Evolutionary conservation across 2,888 invertebrate species (phyloP).

Genomic region (Thymelicus sylvestris): DNA sequence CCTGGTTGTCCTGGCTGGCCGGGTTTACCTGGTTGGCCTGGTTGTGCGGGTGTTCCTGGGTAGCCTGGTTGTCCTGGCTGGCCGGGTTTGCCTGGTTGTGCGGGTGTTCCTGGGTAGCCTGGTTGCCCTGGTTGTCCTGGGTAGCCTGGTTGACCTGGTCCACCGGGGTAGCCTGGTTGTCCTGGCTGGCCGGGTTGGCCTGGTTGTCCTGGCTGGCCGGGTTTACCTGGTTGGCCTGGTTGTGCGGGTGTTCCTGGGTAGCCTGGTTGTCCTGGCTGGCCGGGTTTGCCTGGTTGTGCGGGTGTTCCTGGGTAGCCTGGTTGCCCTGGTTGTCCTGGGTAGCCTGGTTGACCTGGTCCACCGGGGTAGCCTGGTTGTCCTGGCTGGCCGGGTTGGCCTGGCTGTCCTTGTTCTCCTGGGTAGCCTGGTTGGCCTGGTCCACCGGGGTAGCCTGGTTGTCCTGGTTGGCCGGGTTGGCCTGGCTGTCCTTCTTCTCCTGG

Average conservation of each 20-base stretch:
- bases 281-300: slow-evolving; percentile 46
- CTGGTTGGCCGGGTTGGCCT: slow-evolving; percentile 46
- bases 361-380: slow-evolving; percentile 47
- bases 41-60: slow-evolving; percentile 35
- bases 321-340: slow-evolving; percentile 29
- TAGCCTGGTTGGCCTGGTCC: slow-evolving; percentile 44
- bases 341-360: slow-evolving; percentile 53
- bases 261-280: slow-evolving; percentile 39
- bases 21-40: slow-evolving; percentile 39
- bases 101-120: slow-evolving; percentile 42
- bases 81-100: slow-evolving; percentile 41
- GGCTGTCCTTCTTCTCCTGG: slow-evolving; percentile 43
- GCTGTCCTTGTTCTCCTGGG: slow-evolving; percentile 48
- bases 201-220: slow-evolving; percentile 48
- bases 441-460: slow-evolving; percentile 42
- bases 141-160: slow-evolving; percentile 43
- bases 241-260: slow-evolving; percentile 39
- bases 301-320: slow-evolving; percentile 34
- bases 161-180: slow-evolving; percentile 41
- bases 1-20: slow-evolving; percentile 43
- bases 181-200: slow-evolving; percentile 41
- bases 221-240: slow-evolving; percentile 66
- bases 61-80: slow-evolving; percentile 43
- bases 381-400: slow-evolving; percentile 39
- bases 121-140: slow-evolving; percentile 45